Evolutionary conservation across 2,888 invertebrate species (phyloP), one percentile per base, ranked within the genome.

Genomic region (Pemphredon lugubris): DNA sequence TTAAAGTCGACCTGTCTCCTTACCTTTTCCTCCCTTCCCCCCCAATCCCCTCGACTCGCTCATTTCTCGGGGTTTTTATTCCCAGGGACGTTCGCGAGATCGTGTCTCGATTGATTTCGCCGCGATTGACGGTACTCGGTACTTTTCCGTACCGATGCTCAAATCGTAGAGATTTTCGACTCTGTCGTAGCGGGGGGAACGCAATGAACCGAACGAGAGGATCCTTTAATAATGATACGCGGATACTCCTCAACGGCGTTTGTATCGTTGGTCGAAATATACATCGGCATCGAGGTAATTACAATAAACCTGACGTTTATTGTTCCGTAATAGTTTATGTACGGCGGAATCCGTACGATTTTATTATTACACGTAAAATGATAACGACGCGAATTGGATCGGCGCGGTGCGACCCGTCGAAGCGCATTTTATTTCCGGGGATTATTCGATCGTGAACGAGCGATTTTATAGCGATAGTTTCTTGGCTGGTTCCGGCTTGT

Each of bases 1-100:
- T 74, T 75, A 74, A 75, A 75, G 68, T 74, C 65, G 64, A 57
- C 63, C 58, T 40, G 40, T 34, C 39, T n/a, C 23, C 20, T 18
- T 30, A 2, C 16, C 50, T 42, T 32, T 16, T 37, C 30, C 40
- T 40, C 21, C 6, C 7, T 16, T 11, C 4, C 16, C 6, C 55
- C 34, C 11, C 50, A 1, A 1, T 5, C n/a, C 20, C 3, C 20
- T 13, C 9, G 11, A 13, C 18, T 50, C 14, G 3, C 39, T 16
- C 30, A 39, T 48, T 9, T 34, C 16, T 5, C 16, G 9, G 13
- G 16, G n/a, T 21, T 18, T 13, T 9, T 14, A 7, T 4, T 21
- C 23, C 30, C 9, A 5, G 18, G 2, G 18, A 50, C 16, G 11
- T 20, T 26, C 44, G 14, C n/a, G 30, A 23, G 30, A 14, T n/a